Evolutionary conservation across 1,140 invertebrate species (phyloP), one percentile per base, ranked within the genome.

Genomic region (Rhopalosiphum padi): DNA sequence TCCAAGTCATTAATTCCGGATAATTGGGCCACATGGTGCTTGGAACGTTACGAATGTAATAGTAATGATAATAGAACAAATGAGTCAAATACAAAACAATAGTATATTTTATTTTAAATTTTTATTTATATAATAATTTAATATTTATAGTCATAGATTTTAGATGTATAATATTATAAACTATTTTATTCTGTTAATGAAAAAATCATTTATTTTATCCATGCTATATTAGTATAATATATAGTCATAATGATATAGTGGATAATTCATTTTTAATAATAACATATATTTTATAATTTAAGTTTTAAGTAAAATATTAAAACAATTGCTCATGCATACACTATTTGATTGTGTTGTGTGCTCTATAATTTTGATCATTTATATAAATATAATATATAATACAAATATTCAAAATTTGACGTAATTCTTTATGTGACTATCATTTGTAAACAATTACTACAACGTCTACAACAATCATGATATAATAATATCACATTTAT

Each of bases 21-120:
- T 8, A 77, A 91, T 91, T 91, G 77, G 43, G 15, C n/a, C 8
- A 46, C 8, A 15, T 83, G 60, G 90, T 91, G 77, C 35, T 23
- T 22, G n/a, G 68, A 91, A 83, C 55, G 22, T 48, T 91, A 91
- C 30, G 7, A 37, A 4, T 83, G 77, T 35, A 91, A 83, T 91
- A 43, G 3, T n/a, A 91, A 9, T 35, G 22, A 55, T 25, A 89
- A 77, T 77, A 77, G 15, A 77, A 77, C 30, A 77, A 18, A 77
- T 15, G 60, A 18, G 60, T 77, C 30, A 77, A 77, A 77, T n/a
- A 4, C 15, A 77, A 77, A n/a, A n/a, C 15, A 77, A 77, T n/a
- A 18, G n/a, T 77, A n/a, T 77, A 77, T 77, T 60, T 77, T n/a
- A 77, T 77, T 77, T 77, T 35, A 77, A 77, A 77, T 77, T 11